Percentiles rank a stretch among this genome's conserved stretches.
These are phyloP conservation scores for Nephrotoma appendiculata DNA, from an alignment of 2,888 invertebrate species.

Conservation along the genomic window DNA sequence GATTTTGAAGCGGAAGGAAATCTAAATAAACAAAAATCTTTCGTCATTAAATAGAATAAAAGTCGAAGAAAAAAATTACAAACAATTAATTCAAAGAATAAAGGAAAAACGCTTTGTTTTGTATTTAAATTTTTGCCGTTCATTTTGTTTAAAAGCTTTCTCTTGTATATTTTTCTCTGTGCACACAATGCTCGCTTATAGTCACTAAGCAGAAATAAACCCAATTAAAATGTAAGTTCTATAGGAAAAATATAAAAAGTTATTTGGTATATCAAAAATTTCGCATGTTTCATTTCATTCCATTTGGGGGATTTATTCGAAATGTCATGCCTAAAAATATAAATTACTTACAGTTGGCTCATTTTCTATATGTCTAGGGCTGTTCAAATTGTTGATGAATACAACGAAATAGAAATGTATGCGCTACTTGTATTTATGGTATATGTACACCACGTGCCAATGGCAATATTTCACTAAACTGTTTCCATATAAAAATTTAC, in stretches of 20 bases:
- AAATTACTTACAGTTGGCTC: neutral
- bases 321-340: neutral
- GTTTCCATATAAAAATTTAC: neutral
- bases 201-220: neutral
- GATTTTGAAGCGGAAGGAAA: neutral
- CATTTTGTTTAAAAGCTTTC: neutral
- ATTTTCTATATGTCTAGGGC: neutral
- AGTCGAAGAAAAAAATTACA: neutral
- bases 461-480: too few relatives aligned
- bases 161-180: neutral
- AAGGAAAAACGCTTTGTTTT: neutral
- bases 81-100: neutral
- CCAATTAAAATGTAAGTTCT: neutral
- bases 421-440: neutral
- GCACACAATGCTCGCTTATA: neutral
- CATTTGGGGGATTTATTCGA: neutral
- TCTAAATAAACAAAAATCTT: neutral
- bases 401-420: neutral
- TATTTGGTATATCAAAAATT: neutral
- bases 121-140: neutral
- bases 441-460: neutral
- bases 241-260: neutral
- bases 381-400: neutral
- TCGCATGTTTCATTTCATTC: neutral
- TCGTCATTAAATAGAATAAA: neutral